Evolutionary conservation across 2,113 vertebrate genomes (phyloP).

Genomic region (Semnornis frantzii): DNA sequence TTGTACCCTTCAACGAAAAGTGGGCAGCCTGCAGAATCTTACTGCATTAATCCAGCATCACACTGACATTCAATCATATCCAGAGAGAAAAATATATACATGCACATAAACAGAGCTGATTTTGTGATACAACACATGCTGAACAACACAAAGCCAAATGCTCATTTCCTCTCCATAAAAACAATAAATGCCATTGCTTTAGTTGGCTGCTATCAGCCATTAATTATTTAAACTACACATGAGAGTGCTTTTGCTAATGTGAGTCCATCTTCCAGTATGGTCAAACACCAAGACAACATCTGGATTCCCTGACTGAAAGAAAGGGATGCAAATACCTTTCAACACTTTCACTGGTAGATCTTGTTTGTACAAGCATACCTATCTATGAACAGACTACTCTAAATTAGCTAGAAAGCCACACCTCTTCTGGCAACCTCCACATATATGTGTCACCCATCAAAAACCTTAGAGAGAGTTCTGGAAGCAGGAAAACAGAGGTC

Average conservation of each 20-base stretch:
- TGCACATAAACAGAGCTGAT: neutral
- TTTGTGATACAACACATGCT: neutral
- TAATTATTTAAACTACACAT: conserved; percentile 7
- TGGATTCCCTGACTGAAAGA: neutral
- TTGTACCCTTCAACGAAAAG: neutral
- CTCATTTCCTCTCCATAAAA: conserved; percentile 2
- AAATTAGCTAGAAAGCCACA: neutral
- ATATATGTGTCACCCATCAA: neutral
- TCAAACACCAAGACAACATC: conserved; percentile 10
- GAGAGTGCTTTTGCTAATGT: conserved; percentile 14
- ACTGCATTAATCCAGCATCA: neutral
- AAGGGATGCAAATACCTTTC: conserved; percentile 15
- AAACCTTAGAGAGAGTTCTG: neutral
- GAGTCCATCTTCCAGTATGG: neutral
- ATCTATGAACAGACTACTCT: neutral
- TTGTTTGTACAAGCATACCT: neutral
- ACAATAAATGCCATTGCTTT: neutral
- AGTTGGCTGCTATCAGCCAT: neutral
- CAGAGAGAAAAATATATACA: neutral
- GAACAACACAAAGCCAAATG: neutral
- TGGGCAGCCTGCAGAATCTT: neutral
- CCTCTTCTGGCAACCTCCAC: neutral
- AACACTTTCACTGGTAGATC: neutral
- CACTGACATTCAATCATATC: no score
- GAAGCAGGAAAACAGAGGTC: neutral